phyloP scores from a whole-genome alignment of 2,888 invertebrate species.

The Eucriotettix oculatus region DNA sequence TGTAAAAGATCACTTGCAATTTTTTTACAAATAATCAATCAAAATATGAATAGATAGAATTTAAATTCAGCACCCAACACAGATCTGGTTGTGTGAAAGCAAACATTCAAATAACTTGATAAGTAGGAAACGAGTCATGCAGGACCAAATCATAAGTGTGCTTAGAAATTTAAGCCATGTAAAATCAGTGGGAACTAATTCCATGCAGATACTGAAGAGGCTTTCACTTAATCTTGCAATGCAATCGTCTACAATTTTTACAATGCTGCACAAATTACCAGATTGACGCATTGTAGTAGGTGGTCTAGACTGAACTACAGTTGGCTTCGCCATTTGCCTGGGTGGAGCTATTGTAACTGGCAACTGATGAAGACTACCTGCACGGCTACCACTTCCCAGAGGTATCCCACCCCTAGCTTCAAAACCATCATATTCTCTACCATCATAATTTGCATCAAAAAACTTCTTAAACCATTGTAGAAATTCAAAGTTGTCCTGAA shows the following conservation, averaged over 20 bases:
- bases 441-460: slow-evolving; percentile 99
- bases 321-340: slow-evolving; percentile 19
- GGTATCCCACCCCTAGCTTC: slow-evolving; percentile 71
- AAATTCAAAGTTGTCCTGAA: slow-evolving; percentile 99
- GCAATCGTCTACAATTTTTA: too few species aligned
- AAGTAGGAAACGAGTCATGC: neutral
- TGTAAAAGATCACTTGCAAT: too few species aligned
- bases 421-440: slow-evolving; percentile 85
- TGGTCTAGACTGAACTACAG: neutral
- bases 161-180: too few species aligned
- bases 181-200: too few species aligned
- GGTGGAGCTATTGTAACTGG: slow-evolving; percentile 20
- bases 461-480: slow-evolving; percentile 99
- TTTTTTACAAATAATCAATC: too few species aligned
- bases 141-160: too few species aligned
- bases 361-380: slow-evolving; percentile 30
- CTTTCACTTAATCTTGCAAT: too few species aligned
- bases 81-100: too few species aligned
- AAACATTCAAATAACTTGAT: neutral
- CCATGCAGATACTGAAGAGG: too few species aligned
- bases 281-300: slow-evolving; percentile 12
- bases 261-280: slow-evolving; percentile 6
- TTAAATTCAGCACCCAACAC: too few species aligned
- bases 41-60: too few species aligned
- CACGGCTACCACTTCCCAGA: slow-evolving; percentile 41